phyloP scores from a whole-genome alignment of 2,113 vertebrate genomes.

The Numenius arquata region DNA sequence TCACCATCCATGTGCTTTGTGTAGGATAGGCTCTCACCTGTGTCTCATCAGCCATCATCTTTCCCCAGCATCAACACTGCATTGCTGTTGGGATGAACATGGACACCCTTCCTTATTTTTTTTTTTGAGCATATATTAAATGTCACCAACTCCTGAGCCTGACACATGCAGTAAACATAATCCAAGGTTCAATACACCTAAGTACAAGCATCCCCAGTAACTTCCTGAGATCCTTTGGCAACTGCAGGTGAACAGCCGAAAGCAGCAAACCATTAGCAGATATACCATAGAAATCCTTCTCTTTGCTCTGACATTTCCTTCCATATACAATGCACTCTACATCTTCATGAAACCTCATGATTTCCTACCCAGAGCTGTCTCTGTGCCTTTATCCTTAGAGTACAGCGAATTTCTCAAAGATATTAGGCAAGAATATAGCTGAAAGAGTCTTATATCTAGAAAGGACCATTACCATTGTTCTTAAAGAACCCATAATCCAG shows the following conservation, averaged over 20 bases:
- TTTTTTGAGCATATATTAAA: neutral
- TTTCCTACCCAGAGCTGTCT: neutral
- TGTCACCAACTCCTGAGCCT: neutral
- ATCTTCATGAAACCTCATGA: neutral
- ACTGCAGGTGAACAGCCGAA: neutral
- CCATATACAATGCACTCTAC: neutral
- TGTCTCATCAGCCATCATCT: neutral
- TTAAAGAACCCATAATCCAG: neutral
- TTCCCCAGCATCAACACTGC: too few species aligned
- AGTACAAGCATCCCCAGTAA: rapidly evolving
- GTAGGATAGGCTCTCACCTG: neutral
- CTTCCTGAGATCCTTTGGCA: neutral
- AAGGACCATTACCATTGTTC: neutral
- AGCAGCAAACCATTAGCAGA: neutral
- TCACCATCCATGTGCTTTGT: neutral
- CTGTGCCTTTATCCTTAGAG: neutral
- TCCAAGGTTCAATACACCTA: neutral
- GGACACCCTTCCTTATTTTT: neutral
- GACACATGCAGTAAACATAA: neutral
- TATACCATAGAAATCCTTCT: neutral
- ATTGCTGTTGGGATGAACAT: neutral
- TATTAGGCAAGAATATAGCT: neutral
- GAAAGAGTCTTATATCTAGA: neutral
- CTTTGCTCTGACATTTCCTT: neutral
- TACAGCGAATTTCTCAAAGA: neutral